Base-by-base conservation (phyloP, 2,888 invertebrate genomes). In the Aphidoletes aphidimyza region DNA sequence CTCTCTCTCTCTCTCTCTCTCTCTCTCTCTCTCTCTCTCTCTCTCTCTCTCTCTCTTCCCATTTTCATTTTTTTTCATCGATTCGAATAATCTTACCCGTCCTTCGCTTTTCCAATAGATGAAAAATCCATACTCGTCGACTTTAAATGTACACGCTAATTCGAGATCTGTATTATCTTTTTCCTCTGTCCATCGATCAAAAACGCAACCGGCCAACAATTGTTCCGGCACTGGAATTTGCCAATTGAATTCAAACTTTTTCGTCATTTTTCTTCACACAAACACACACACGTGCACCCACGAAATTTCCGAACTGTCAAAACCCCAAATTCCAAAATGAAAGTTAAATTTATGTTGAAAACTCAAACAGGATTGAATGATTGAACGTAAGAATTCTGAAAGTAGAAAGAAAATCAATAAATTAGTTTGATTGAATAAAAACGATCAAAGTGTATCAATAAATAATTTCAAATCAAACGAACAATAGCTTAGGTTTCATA, bases 161-260 rank as follows among this genome's bases (percentile, higher is more conserved):
- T 98, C 97, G 85, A 94, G 92, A 87, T 97, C 98, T 83, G 95
- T 94, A 88, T 96, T 96, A 89, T 98, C 98, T 90, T 96, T 97
- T 89, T 98, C 98, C 91, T 99, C 99, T 85, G 97, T 97, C 98
- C 98, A 99, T 87, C 98, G 93, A 92, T 99, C 99, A 91, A 99
- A 98, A 85, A 94, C 92, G 87, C 95, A 95, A 85, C 99, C 99
- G 89, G 93, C 92, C 84, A 94, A 92, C 47, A 90, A 86, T 81
- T 94, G 93, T 88, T 97, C 95, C 83, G 98, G 98, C 87, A 99
- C 97, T 86, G 96, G 94, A 88, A 97, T 95, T 90, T 96, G 97
- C 99, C 99, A 99, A 92, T 97, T 96, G 92, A 99, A 99, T 90
- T 99, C 98, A 91, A 97, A 98, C 91, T 95, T 96, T 91, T 99